Evolutionary conservation across 2,797 vertebrate species (phyloP).

Genomic region (Semotilus atromaculatus): DNA sequence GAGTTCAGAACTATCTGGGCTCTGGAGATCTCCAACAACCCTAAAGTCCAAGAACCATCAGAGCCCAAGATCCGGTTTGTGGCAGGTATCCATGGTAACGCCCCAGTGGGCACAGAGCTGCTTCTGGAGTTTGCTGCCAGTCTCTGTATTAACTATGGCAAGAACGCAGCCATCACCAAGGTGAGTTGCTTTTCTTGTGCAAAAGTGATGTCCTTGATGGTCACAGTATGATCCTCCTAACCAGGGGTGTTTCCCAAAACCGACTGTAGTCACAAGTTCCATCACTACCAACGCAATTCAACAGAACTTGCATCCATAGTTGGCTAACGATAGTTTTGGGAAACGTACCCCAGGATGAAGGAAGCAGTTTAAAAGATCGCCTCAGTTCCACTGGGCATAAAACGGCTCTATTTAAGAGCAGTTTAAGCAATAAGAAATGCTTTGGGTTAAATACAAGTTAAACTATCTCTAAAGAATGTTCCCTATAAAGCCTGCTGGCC

Average conservation of each 20-base stretch:
- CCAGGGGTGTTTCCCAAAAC: neutral
- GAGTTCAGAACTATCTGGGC: constrained; percentile 91
- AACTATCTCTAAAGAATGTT: neutral
- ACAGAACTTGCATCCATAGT: neutral
- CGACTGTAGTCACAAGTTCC: neutral
- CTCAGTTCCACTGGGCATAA: neutral
- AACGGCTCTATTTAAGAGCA: neutral
- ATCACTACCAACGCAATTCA: neutral
- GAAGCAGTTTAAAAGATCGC: neutral
- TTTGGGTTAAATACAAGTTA: neutral
- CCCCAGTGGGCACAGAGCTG: constrained; percentile 93
- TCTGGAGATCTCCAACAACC: constrained; percentile 95
- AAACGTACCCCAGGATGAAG: neutral
- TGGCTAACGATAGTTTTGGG: neutral
- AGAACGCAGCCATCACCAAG: constrained; percentile 88
- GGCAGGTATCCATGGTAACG: constrained; percentile 94
- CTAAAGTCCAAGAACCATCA: constrained; percentile 84
- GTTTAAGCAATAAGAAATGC: too few species aligned
- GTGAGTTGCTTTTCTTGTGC: constrained; percentile 72
- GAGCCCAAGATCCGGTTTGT: constrained; percentile 95
- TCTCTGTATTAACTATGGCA: constrained; percentile 94
- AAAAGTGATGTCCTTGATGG: neutral
- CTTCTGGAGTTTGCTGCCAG: constrained; percentile 93
- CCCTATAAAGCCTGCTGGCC: too few species aligned
- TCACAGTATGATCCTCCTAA: neutral